Percentiles rank a stretch among this genome's conserved stretches.
Evolutionary conservation across 2,888 invertebrate species (phyloP).

Genomic region (Folsomia candida): DNA sequence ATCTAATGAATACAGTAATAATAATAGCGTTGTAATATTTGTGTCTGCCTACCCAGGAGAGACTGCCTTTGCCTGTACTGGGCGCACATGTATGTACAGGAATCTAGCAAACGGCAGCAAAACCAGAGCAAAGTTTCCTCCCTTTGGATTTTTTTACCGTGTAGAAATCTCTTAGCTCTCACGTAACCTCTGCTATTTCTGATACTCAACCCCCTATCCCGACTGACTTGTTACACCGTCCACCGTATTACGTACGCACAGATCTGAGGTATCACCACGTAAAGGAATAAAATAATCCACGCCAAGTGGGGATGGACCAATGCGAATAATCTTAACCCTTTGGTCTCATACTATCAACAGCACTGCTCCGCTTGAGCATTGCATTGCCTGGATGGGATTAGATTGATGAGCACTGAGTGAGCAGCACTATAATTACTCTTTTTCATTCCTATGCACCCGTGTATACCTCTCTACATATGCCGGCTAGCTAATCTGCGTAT

Average conservation of each 20-base stretch:
- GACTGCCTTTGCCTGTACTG: neutral
- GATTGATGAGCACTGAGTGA: neutral
- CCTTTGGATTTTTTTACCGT: neutral
- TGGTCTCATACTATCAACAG: neutral
- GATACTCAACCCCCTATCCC: neutral
- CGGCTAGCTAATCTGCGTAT: neutral
- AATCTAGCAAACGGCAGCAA: neutral
- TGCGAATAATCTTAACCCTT: constrained; percentile 6
- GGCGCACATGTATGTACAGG: neutral
- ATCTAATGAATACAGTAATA: too few species aligned
- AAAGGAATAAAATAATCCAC: neutral
- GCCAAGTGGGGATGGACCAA: neutral
- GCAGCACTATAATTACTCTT: neutral
- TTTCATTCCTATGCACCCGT: neutral
- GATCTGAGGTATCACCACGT: neutral
- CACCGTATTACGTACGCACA: neutral
- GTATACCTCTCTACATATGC: neutral
- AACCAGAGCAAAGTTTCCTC: constrained; percentile 3
- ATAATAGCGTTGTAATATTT: too few species aligned
- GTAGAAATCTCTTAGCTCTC: neutral
- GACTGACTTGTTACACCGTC: neutral
- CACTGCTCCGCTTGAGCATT: too few species aligned
- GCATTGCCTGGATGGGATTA: neutral
- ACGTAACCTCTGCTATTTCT: neutral
- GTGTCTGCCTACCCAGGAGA: neutral